Evolutionary conservation across 1,140 invertebrate genomes (phyloP).

Genomic region (Akabosia matsudoensis): DNA sequence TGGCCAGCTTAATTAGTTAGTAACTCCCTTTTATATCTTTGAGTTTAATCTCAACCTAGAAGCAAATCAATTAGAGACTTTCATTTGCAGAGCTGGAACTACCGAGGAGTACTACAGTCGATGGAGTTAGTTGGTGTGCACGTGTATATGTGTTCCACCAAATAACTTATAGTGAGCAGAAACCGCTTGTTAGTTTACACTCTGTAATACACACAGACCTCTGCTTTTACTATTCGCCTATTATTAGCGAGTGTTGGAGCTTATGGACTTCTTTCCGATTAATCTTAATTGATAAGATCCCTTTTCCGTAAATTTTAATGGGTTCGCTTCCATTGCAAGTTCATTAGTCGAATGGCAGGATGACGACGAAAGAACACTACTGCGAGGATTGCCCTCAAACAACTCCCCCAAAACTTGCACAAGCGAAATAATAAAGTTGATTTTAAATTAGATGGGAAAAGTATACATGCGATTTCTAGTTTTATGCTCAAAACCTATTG

Average conservation of each 20-base stretch:
- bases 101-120: background rate
- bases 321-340: conserved; percentile 3
- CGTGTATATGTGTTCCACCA: too few relatives aligned
- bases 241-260: background rate
- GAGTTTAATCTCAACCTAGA: conserved; percentile 18
- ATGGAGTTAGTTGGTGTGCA: background rate
- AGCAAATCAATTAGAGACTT: conserved; percentile 24
- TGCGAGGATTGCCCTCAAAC: too few relatives aligned
- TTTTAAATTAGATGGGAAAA: too few relatives aligned
- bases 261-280: conserved; percentile 12
- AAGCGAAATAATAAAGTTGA: too few relatives aligned
- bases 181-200: too few relatives aligned
- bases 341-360: conserved; percentile 4
- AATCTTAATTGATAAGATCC: conserved; percentile 24
- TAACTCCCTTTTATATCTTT: conserved; percentile 24
- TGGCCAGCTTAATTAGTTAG: conserved; percentile 22
- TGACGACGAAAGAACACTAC: too few relatives aligned
- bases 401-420: too few relatives aligned
- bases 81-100: background rate
- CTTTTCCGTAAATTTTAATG: conserved; percentile 18
- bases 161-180: too few relatives aligned
- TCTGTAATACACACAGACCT: too few relatives aligned
- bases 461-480: too few relatives aligned
- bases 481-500: too few relatives aligned
- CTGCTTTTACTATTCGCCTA: too few relatives aligned